Conservation (phyloP, 2,797 vertebrate genomes). For the Microcaecilia unicolor region DNA sequence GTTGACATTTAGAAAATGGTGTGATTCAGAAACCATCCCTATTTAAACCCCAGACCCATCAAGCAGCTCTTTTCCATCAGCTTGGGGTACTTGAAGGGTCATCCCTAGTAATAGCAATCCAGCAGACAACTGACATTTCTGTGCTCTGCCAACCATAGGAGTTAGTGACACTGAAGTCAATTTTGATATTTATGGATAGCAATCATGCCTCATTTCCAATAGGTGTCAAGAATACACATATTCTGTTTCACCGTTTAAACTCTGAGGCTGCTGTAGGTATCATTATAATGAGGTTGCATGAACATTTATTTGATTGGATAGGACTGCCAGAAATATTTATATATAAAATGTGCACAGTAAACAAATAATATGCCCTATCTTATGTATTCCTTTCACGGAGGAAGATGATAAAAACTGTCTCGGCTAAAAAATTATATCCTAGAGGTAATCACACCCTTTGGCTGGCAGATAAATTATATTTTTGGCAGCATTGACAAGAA, state of each 20-base stretch:
- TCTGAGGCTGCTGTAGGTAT: rapidly evolving
- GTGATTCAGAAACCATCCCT: conserved; percentile 13
- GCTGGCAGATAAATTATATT: no score
- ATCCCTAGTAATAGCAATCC: neutral
- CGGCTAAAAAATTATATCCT: no score
- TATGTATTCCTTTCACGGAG: no score
- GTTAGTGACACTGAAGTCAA: neutral
- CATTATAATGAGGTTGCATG: neutral
- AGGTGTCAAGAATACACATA: neutral
- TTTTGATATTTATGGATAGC: neutral
- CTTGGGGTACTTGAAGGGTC: conserved; percentile 10
- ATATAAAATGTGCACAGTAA: no score
- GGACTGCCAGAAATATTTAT: no score
- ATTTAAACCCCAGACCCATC: conserved; percentile 1
- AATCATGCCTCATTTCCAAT: neutral
- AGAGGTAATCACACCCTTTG: no score
- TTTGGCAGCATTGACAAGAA: no score
- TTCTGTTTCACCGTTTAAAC: neutral
- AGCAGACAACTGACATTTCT: conserved; percentile 14
- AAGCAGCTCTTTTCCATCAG: conserved; percentile 1
- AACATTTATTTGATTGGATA: no score
- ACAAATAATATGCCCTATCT: no score
- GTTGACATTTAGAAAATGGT: conserved; percentile 33
- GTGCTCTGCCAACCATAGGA: neutral
- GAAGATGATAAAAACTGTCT: no score